phyloP scores from a whole-genome alignment of 2,797 vertebrate genomes.

The Danio tinwini region DNA sequence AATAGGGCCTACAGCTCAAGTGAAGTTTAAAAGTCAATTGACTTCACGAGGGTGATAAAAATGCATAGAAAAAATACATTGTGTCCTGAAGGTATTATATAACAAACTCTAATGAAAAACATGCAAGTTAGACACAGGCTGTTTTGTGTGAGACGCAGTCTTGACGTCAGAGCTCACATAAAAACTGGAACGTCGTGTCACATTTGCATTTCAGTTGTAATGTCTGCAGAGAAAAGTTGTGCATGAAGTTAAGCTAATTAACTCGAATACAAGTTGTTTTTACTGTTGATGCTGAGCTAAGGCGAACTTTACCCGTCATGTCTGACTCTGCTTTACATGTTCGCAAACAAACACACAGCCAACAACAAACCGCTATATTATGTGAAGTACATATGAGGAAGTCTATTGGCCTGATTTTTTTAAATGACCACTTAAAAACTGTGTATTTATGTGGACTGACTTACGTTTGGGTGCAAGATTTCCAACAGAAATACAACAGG shows the following conservation, averaged over 20 bases:
- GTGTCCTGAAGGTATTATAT: conserved; percentile 23
- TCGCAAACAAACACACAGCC: conserved; percentile 10
- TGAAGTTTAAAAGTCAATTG: neutral
- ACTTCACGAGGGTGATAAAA: neutral
- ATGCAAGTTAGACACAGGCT: conserved; percentile 31
- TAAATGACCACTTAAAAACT: neutral
- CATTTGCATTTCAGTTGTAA: conserved; percentile 43
- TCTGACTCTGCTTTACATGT: neutral
- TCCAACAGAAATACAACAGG: neutral
- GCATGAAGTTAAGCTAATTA: neutral
- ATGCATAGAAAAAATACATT: neutral
- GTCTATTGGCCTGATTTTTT: neutral
- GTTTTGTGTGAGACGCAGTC: conserved; percentile 42
- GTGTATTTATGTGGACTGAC: neutral
- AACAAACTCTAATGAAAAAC: conserved; percentile 45
- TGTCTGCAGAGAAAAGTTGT: conserved; percentile 19
- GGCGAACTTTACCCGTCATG: neutral
- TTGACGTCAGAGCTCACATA: neutral
- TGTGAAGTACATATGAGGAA: neutral
- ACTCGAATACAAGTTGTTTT: neutral
- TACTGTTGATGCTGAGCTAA: neutral
- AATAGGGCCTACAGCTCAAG: neutral
- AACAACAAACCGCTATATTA: neutral
- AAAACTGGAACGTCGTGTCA: conserved; percentile 14
- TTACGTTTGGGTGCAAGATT: neutral